phyloP scores from a whole-genome alignment of 2,888 invertebrate species.

The Syrista parreyssii region DNA sequence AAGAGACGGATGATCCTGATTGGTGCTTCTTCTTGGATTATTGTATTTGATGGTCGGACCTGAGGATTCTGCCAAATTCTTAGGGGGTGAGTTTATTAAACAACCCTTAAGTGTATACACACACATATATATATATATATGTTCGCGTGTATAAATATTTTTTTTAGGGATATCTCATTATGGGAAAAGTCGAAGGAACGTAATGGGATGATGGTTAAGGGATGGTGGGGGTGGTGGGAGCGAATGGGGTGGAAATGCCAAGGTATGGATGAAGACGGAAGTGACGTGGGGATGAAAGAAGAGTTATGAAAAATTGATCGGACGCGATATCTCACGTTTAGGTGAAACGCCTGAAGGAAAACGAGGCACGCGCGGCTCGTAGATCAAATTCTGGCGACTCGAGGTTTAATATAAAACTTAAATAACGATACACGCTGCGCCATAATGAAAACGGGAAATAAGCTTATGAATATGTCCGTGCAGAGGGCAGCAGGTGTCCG shows the following conservation, averaged over 20 bases:
- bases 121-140: neutral
- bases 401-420: constrained; percentile 64
- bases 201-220: neutral
- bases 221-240: neutral
- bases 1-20: constrained; percentile 12
- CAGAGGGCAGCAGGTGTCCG: constrained; percentile 15
- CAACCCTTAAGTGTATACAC: neutral
- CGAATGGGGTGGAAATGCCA: neutral
- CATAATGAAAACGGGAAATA: constrained; percentile 63
- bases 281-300: constrained; percentile 23
- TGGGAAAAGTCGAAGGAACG: neutral
- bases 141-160: too few species aligned
- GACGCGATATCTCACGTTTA: constrained; percentile 64
- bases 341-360: constrained; percentile 47
- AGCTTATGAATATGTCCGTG: constrained; percentile 58
- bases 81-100: neutral
- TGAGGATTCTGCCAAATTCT: neutral
- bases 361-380: constrained; percentile 63
- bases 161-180: neutral
- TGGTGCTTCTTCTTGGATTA: constrained; percentile 10
- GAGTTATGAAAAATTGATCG: constrained; percentile 63
- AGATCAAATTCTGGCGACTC: constrained; percentile 58
- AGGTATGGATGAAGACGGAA: constrained; percentile 1
- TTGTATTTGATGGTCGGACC: neutral
- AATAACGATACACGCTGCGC: constrained; percentile 63